Evolutionary conservation across 2,888 invertebrate species (phyloP).

Genomic region (Stegana nigrithorax): DNA sequence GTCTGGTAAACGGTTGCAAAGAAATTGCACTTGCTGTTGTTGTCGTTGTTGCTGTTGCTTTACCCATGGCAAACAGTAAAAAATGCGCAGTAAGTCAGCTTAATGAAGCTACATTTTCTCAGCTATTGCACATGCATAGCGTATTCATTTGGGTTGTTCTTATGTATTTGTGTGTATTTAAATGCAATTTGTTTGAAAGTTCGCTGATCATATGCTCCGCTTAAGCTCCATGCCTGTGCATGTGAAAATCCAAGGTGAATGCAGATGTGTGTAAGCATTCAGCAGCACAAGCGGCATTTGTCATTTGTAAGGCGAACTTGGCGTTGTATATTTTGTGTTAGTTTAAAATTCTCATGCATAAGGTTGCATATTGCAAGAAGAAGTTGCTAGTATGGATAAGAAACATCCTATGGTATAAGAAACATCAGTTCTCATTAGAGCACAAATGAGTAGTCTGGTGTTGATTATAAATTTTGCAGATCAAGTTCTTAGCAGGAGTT

Average conservation of each 20-base stretch:
- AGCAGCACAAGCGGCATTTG: not conserved
- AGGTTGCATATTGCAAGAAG: too few species aligned
- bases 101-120: slow-evolving; percentile 9
- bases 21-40: slow-evolving; percentile 40
- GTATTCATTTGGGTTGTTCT: not conserved
- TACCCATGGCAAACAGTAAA: not conserved
- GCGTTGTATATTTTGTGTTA: slow-evolving; percentile 26
- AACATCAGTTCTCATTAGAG: too few species aligned
- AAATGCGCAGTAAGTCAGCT: slow-evolving; percentile 8
- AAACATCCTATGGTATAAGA: too few species aligned
- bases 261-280: not conserved
- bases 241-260: not conserved
- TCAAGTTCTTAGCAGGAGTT: too few species aligned
- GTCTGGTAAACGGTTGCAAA: slow-evolving; percentile 63
- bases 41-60: too few species aligned
- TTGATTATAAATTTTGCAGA: too few species aligned
- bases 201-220: too few species aligned
- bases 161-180: slow-evolving; percentile 11
- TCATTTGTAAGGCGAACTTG: slow-evolving; percentile 29
- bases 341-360: too few species aligned
- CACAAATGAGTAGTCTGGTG: too few species aligned
- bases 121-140: not conserved
- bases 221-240: not conserved
- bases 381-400: too few species aligned
- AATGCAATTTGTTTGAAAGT: slow-evolving; percentile 19